Conservation (phyloP, 2,888 invertebrate species). For the Drepana falcataria region DNA sequence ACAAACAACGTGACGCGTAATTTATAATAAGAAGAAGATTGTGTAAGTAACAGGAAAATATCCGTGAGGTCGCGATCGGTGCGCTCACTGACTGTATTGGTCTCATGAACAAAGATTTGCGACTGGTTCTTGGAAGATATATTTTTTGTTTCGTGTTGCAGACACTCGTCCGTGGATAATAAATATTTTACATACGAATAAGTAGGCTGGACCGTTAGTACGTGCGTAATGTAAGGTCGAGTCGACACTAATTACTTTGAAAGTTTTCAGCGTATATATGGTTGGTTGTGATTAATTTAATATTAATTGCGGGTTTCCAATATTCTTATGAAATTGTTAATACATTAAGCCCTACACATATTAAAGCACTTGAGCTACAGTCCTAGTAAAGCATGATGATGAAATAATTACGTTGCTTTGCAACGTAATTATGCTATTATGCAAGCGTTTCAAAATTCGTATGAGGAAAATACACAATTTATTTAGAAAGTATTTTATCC, state of each 20-base stretch:
- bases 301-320: not conserved
- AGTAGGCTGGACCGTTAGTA: conserved; percentile 41
- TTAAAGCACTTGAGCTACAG: not conserved
- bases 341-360: not conserved
- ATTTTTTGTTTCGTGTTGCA: conserved; percentile 17
- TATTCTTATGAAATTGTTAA: not conserved
- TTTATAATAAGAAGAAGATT: too few species aligned
- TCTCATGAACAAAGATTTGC: conserved; percentile 9
- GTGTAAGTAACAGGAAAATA: not conserved
- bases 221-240: conserved; percentile 12
- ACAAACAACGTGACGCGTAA: too few species aligned
- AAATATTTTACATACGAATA: conserved; percentile 15
- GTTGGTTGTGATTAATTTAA: not conserved
- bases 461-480: not conserved
- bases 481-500: not conserved
- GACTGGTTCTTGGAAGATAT: conserved; percentile 22
- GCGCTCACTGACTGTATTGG: conserved; percentile 2
- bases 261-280: conserved; percentile 15
- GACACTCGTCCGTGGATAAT: conserved; percentile 23
- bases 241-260: conserved; percentile 17
- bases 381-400: not conserved
- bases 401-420: not conserved
- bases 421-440: too few species aligned
- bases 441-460: not conserved
- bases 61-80: not conserved